Conservation (phyloP, 2,888 invertebrate species). For the Meta bourneti region DNA sequence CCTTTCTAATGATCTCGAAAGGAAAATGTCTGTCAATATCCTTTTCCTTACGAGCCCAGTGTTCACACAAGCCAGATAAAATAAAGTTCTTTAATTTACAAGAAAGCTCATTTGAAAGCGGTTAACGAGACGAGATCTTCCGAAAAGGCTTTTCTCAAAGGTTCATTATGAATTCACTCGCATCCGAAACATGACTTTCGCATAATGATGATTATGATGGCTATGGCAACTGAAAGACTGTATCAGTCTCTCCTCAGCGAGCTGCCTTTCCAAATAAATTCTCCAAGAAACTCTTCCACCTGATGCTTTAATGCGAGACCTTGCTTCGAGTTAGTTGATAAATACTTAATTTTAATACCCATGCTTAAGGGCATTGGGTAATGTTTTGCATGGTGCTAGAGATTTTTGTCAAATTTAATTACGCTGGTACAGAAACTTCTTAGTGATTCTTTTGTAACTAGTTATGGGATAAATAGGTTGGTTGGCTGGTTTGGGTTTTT, state of each 20-base stretch:
- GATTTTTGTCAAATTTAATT: neutral
- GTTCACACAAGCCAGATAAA: slow-evolving; percentile 1
- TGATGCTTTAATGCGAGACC: slow-evolving; percentile 39
- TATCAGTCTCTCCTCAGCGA: neutral
- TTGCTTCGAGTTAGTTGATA: slow-evolving; percentile 5
- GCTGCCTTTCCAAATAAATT: slow-evolving; percentile 29
- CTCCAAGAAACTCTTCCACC: slow-evolving; percentile 37
- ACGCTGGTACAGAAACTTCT: too few species aligned
- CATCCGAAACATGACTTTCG: slow-evolving; percentile 44
- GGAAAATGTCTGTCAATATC: slow-evolving; percentile 20
- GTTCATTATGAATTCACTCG: slow-evolving; percentile 61
- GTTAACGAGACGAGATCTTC: slow-evolving; percentile 45
- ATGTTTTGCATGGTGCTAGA: neutral
- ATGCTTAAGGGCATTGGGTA: neutral
- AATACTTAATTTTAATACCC: slow-evolving; percentile 29
- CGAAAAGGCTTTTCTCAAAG: slow-evolving; percentile 24
- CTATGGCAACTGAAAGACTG: slow-evolving; percentile 18
- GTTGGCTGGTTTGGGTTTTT: too few species aligned
- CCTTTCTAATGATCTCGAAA: slow-evolving; percentile 35
- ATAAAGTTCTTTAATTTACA: slow-evolving; percentile 53
- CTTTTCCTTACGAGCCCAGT: slow-evolving; percentile 12
- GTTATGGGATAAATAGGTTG: too few species aligned
- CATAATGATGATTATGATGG: slow-evolving; percentile 58
- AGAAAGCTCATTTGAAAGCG: slow-evolving; percentile 57
- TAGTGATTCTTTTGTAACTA: too few species aligned